Conservation (phyloP, 2,888 invertebrate genomes). For the Disparrhopalites patrizii region DNA sequence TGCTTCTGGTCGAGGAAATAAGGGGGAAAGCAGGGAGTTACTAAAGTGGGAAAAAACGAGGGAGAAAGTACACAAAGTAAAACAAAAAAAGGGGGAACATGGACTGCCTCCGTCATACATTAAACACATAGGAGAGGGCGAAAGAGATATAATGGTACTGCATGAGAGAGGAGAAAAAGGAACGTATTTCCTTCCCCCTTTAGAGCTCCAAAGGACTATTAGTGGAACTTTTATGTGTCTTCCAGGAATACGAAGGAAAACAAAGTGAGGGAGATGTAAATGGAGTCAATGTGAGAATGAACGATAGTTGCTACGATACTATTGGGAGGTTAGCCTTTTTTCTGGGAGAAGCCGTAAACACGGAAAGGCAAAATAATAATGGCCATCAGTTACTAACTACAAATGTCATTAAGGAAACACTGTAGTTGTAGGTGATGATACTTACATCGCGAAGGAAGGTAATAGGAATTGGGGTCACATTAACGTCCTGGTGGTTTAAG, state of each 20-base stretch:
- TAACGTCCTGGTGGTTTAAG: too few relatives aligned
- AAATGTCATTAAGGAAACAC: too few relatives aligned
- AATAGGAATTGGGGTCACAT: too few relatives aligned
- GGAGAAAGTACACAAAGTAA: neutral
- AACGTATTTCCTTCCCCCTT: slow-evolving; percentile 17
- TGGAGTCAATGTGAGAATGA: slow-evolving; percentile 23
- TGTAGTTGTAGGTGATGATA: too few relatives aligned
- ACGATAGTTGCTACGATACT: slow-evolving; percentile 18
- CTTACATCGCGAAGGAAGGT: too few relatives aligned
- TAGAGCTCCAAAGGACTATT: slow-evolving; percentile 16
- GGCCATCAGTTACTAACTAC: too few relatives aligned
- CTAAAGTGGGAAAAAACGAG: slow-evolving; percentile 1
- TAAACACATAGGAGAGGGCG: neutral
- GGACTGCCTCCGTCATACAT: neutral
- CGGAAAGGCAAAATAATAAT: neutral
- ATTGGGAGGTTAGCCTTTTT: neutral
- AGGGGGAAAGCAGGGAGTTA: neutral
- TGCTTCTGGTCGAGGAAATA: neutral
- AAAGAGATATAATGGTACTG: neutral
- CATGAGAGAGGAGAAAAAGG: neutral
- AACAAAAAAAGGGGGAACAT: neutral
- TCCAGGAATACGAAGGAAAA: slow-evolving; percentile 15
- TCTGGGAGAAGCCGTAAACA: slow-evolving; percentile 5
- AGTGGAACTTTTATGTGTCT: slow-evolving; percentile 26
- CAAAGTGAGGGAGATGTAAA: slow-evolving; percentile 14